phyloP scores from a whole-genome alignment of 2,888 invertebrate species.

The Archips xylosteana region DNA sequence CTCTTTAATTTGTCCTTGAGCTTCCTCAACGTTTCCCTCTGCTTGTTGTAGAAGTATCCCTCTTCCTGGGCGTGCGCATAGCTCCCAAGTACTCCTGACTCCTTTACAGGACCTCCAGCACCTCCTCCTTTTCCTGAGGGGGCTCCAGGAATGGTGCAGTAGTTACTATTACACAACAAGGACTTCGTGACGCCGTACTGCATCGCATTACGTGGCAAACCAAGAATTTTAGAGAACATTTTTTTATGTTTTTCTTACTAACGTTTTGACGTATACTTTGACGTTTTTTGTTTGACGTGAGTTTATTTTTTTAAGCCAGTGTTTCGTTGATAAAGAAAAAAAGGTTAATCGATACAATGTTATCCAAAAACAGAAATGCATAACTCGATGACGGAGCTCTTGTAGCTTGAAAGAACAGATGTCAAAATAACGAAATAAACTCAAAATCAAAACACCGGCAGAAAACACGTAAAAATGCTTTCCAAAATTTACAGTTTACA shows the following conservation, averaged over 20 bases:
- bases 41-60: constrained; percentile 67
- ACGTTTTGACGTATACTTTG: constrained; percentile 11
- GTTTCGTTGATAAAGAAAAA: neutral
- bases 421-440: neutral
- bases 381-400: neutral
- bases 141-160: neutral
- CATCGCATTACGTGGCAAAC: neutral
- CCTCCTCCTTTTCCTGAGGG: constrained; percentile 69
- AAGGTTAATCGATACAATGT: neutral
- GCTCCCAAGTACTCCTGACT: constrained; percentile 67
- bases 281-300: neutral
- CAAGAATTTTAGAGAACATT: constrained; percentile 30
- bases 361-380: no score
- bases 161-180: neutral
- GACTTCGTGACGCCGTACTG: neutral
- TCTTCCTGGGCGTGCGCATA: constrained; percentile 70
- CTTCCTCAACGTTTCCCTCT: constrained; percentile 62
- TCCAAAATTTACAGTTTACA: constrained; percentile 16
- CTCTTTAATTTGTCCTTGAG: constrained; percentile 60
- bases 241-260: constrained; percentile 19
- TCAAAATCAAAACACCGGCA: neutral
- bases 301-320: neutral
- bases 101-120: constrained; percentile 63
- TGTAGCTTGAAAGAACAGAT: neutral
- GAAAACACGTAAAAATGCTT: constrained; percentile 11